These are phyloP conservation scores for Eledona agricola DNA, from an alignment of 2,888 invertebrate species.

Conservation along the genomic window DNA sequence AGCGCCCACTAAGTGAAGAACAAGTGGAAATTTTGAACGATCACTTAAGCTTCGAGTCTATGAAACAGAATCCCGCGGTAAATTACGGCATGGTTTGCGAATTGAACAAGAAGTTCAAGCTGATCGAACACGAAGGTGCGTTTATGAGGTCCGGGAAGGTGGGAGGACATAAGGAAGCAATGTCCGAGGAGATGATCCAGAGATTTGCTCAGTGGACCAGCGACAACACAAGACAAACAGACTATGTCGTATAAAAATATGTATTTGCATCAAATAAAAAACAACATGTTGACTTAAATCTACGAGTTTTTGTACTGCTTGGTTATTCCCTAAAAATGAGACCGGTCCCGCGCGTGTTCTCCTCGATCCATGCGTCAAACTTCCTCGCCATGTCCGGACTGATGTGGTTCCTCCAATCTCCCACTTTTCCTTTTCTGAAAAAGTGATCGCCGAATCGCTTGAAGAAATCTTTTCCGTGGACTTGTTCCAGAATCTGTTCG, in stretches of 20 bases:
- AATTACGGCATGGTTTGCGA: conserved; percentile 64
- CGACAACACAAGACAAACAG: conserved; percentile 11
- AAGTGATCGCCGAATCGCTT: conserved; percentile 55
- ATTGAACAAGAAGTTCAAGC: conserved; percentile 57
- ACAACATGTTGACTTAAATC: not conserved
- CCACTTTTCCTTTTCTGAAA: conserved; percentile 64
- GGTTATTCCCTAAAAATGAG: conserved; percentile 37
- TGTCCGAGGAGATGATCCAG: conserved; percentile 19
- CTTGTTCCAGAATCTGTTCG: conserved; percentile 56
- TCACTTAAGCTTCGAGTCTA: conserved; percentile 58
- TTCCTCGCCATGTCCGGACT: conserved; percentile 73
- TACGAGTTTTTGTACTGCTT: not conserved
- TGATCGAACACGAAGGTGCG: conserved; percentile 45
- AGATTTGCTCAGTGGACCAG: conserved; percentile 23
- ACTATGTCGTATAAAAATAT: conserved; percentile 11
- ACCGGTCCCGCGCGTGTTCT: conserved; percentile 71
- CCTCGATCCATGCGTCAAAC: conserved; percentile 78
- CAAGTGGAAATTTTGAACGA: conserved; percentile 45
- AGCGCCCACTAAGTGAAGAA: conserved; percentile 44
- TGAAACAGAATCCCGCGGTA: conserved; percentile 68
- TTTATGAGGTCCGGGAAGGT: conserved; percentile 29
- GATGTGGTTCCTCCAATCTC: conserved; percentile 68
- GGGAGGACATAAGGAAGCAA: conserved; percentile 21
- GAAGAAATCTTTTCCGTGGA: conserved; percentile 50
- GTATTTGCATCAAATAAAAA: too few relatives aligned